Conservation (phyloP, 2,113 vertebrate species). For the Oxygymnocypris stewartii region DNA sequence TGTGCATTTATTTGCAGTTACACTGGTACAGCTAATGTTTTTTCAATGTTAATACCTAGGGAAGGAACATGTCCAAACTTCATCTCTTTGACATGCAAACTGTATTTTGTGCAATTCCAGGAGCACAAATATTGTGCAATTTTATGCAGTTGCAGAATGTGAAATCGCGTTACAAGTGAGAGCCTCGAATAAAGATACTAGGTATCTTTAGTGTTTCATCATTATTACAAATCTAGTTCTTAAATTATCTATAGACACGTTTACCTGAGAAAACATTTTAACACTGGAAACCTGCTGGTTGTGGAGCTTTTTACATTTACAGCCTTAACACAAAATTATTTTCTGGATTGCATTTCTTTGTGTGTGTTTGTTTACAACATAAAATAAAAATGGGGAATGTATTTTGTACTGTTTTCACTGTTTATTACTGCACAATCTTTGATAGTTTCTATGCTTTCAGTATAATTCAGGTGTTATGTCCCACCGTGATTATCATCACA, state of each 20-base stretch:
- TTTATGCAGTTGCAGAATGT: not conserved
- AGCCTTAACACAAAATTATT: not conserved
- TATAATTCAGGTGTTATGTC: not conserved
- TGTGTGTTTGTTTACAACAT: not conserved
- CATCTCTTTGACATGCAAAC: not conserved
- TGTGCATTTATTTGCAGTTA: not conserved
- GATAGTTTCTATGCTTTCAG: not conserved
- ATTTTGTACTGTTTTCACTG: not conserved
- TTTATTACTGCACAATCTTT: not conserved
- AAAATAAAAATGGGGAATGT: not conserved
- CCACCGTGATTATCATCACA: not conserved
- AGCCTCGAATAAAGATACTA: not conserved
- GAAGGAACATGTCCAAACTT: not conserved
- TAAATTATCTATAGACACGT: not conserved
- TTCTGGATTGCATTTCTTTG: not conserved
- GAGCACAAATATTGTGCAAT: not conserved
- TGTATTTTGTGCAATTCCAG: not conserved
- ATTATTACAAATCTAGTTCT: not conserved
- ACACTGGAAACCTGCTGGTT: not conserved
- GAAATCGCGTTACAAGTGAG: not conserved
- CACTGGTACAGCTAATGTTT: not conserved
- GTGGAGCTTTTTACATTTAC: not conserved
- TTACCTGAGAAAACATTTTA: not conserved
- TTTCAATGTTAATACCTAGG: not conserved
- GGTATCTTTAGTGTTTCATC: not conserved